Evolutionary conservation across 2,113 vertebrate genomes (phyloP), one percentile per base, ranked within the genome.

Genomic region (Pygoscelis antarcticus): DNA sequence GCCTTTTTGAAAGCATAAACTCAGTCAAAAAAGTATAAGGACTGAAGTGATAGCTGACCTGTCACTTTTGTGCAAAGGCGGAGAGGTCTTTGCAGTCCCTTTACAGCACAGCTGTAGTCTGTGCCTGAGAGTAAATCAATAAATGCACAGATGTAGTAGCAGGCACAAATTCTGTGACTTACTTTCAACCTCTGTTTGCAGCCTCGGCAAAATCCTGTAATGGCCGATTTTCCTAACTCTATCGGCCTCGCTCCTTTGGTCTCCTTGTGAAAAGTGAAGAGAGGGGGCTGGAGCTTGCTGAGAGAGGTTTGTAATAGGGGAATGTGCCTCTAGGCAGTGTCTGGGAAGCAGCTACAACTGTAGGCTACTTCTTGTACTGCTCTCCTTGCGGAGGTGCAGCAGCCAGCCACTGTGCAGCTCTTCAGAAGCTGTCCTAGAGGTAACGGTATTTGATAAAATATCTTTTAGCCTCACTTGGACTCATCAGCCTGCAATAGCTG

Each of bases 361-460:
- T 10, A 27, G 49, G 44, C 68, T 77, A 16, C 38, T 23, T 22
- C n/a, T 74, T 0, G 0, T 25, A 2, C 22, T 1, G 5, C 60
- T 61, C 40, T 70, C 44, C 0, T 0, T 20, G 52, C n/a, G 13
- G 72, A 70, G 20, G 13, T 36, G 61, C 40, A n/a, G 66, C 66
- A 79, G 47, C 25, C 81, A 78, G 38, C 36, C 10, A 0, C 47
- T 2, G 2, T 10, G 91, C 44, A 47, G 70, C 49, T 70, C 58
- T 62, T 25, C 23, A 32, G 46, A 70, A 74, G 64, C 60, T 36
- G 11, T 74, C 51, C 66, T 62, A 25, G 57, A 78, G 54, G 11
- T 19, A 77, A 25, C 20, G 5, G 18, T 5, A 2, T 11, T 6
- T 14, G 44, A 79, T 60, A 44, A 71, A 75, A 34, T 29, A 23